A percentile compares a stretch with the other conserved stretches of the same genome.
Evolutionary conservation across 2,113 vertebrate genomes (phyloP).

Genomic region (Odontophorus gujanensis): DNA sequence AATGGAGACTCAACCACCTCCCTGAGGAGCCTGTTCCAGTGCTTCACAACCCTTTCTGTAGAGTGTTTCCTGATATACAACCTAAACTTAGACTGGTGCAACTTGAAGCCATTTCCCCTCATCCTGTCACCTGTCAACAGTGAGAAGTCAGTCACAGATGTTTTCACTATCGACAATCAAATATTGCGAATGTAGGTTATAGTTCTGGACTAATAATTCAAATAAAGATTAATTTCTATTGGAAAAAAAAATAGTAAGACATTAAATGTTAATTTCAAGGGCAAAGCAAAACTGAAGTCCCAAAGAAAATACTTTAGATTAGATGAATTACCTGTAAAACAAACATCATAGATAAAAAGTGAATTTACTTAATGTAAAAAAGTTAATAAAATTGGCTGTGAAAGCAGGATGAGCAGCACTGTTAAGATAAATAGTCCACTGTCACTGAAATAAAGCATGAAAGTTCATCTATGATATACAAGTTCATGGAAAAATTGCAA

Average conservation of each 20-base stretch:
- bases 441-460: slow-evolving; percentile 28
- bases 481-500: slow-evolving; percentile 41
- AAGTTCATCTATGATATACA: slow-evolving; percentile 18
- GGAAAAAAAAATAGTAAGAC: slow-evolving; percentile 61
- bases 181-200: slow-evolving; percentile 3
- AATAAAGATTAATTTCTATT: slow-evolving; percentile 66
- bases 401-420: slow-evolving; percentile 17
- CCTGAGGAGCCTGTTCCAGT: no score
- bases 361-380: slow-evolving; percentile 64
- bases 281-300: slow-evolving; percentile 64
- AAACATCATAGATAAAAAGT: slow-evolving; percentile 65
- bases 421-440: slow-evolving; percentile 61
- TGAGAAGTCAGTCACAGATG: background rate
- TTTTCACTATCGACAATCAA: background rate
- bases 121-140: no score
- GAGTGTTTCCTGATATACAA: no score
- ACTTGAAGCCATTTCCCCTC: no score
- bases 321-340: slow-evolving; percentile 68
- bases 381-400: slow-evolving; percentile 58
- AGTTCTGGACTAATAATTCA: slow-evolving; percentile 47
- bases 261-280: slow-evolving; percentile 70
- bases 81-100: no score
- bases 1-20: no score
- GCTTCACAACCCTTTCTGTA: no score
- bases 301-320: slow-evolving; percentile 66